phyloP scores from a whole-genome alignment of 2,113 vertebrate species.

The Arothron firmamentum region DNA sequence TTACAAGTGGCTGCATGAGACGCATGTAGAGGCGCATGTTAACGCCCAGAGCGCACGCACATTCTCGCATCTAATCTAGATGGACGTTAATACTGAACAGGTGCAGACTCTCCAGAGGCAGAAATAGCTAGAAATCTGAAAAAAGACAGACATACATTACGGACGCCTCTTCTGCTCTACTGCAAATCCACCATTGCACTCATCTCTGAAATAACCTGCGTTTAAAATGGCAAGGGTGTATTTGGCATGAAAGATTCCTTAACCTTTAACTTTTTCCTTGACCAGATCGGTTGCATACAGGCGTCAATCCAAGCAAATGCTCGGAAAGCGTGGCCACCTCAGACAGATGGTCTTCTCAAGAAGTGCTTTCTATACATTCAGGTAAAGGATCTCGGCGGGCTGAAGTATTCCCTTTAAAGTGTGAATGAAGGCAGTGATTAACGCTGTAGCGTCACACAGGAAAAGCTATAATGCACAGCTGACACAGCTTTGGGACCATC shows the following conservation, averaged over 20 bases:
- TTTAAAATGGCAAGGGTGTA: neutral
- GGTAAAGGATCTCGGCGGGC: neutral
- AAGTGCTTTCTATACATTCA: conserved; percentile 44
- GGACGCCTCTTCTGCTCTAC: too few species aligned
- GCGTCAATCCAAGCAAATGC: conserved; percentile 1
- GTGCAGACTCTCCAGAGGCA: too few species aligned
- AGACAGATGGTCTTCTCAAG: neutral
- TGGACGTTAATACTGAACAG: too few species aligned
- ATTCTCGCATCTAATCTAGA: neutral
- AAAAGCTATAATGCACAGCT: too few species aligned
- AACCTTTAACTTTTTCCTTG: conserved; percentile 13
- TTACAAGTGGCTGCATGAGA: neutral
- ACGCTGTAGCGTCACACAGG: too few species aligned
- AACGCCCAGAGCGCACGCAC: neutral
- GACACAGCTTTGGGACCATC: too few species aligned
- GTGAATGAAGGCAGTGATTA: neutral
- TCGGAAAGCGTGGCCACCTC: neutral
- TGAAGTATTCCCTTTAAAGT: neutral
- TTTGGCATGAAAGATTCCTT: neutral
- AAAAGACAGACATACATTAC: too few species aligned
- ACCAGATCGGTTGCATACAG: neutral
- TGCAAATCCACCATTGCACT: neutral
- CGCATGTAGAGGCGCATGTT: neutral
- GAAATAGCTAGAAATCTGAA: too few species aligned
- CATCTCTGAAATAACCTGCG: neutral